Evolutionary conservation across 2,113 vertebrate genomes (phyloP), one percentile per base, ranked within the genome.

Genomic region (Silurus meridionalis): DNA sequence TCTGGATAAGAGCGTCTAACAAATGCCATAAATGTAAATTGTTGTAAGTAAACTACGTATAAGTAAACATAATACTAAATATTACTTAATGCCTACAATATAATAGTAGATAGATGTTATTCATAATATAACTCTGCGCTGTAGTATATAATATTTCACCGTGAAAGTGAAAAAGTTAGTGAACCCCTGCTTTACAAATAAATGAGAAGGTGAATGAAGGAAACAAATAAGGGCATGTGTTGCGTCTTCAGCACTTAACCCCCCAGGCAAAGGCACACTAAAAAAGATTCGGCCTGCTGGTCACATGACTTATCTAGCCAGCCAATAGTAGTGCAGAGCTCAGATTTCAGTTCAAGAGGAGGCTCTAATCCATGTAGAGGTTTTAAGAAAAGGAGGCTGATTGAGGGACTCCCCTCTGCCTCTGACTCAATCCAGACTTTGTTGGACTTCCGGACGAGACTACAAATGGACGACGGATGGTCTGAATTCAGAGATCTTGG

Each of bases 271-370:
- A 89, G 84, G 89, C 57, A 89, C 91, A 91, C 63, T 85, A 66
- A 88, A 66, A 88, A 83, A 94, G 92, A 92, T 93, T 90, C 88
- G 87, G 88, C 85, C 88, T 87, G 75, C 82, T 63, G 8, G 88
- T 95, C 95, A 96, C 92, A 85, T 96, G 96, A 94, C 90, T 84
- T 8, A 17, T 25, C 23, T 23, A 0, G 63, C 61, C 86, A 77
- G 80, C 94, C 95, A 94, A 94, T 95, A 37, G 75, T 84, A 92
- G 89, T 77, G 86, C 91, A 61, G 37, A 85, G 91, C 92, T 96
- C 94, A 93, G 93, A 94, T 95, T 96, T 95, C 95, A 94, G 89
- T 87, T 88, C 60, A 89, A 89, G 89, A 93, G 93, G 88, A 93
- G 89, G 86, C 85, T 85, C 87, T 90, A 91, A 93, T 89, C 92